Conservation (phyloP, 1,140 invertebrate genomes). For the Trinorchestia longiramus region DNA sequence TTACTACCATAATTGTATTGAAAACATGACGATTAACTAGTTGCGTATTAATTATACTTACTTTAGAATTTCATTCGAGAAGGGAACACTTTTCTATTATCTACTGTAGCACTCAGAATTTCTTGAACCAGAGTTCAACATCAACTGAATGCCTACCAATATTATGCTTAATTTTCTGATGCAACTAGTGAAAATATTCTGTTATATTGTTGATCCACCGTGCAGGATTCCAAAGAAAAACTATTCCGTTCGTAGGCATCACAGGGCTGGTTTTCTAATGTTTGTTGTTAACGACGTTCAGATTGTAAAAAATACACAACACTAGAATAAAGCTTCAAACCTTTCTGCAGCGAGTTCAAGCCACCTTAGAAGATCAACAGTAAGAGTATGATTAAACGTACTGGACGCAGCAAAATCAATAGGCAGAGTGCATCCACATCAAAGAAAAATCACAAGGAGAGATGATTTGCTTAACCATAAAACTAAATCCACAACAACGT, state of each 20-base stretch:
- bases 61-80: not conserved
- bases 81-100: not conserved
- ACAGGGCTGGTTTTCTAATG: not conserved
- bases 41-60: not conserved
- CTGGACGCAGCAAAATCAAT: not conserved
- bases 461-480: not conserved
- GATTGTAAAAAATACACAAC: not conserved
- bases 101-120: not conserved
- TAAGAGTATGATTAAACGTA: not conserved
- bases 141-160: not conserved
- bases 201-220: not conserved
- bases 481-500: not conserved
- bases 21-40: too few species aligned
- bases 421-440: not conserved
- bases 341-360: not conserved
- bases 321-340: not conserved
- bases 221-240: not conserved
- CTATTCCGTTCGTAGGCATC: not conserved
- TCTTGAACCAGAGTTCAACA: not conserved
- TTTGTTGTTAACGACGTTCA: not conserved
- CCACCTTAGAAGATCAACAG: not conserved
- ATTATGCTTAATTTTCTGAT: too few species aligned
- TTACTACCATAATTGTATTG: too few species aligned
- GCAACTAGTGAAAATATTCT: too few species aligned
- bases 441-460: not conserved